phyloP scores from a whole-genome alignment of 2,113 vertebrate species.

The Elanus axillaris region DNA sequence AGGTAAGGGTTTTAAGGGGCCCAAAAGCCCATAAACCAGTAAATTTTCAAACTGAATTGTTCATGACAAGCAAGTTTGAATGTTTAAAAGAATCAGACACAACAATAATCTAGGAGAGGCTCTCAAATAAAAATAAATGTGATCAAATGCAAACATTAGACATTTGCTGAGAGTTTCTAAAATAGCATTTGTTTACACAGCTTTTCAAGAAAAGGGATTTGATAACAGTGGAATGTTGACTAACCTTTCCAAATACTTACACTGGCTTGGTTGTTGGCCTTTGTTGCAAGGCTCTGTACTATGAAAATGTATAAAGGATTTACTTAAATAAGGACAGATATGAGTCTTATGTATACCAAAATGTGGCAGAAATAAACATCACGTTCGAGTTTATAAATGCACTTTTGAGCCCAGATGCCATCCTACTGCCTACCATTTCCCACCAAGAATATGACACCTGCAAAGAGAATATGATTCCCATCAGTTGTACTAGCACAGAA shows the following conservation, averaged over 20 bases:
- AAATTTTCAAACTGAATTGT: neutral
- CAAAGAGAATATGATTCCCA: neutral
- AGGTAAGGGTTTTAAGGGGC: neutral
- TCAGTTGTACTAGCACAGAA: neutral
- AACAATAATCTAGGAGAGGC: neutral
- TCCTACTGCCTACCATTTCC: neutral
- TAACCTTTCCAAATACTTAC: slow-evolving; percentile 18
- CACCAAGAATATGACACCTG: neutral
- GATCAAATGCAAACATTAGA: slow-evolving; percentile 1
- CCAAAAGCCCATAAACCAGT: neutral
- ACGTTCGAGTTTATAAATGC: neutral
- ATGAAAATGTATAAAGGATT: neutral
- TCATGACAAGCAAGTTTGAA: neutral
- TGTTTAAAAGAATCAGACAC: neutral
- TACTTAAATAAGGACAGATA: neutral
- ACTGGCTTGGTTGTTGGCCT: neutral
- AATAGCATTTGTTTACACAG: slow-evolving; percentile 14
- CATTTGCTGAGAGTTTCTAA: slow-evolving; percentile 6
- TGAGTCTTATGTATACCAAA: neutral
- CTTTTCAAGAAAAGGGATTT: slow-evolving; percentile 19
- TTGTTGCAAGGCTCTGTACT: neutral
- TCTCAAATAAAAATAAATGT: slow-evolving; percentile 7
- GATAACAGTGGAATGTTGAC: neutral
- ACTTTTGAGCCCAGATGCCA: neutral
- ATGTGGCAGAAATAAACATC: neutral